Conservation (phyloP, 2,797 vertebrate species). For the Diplodus puntazzo region DNA sequence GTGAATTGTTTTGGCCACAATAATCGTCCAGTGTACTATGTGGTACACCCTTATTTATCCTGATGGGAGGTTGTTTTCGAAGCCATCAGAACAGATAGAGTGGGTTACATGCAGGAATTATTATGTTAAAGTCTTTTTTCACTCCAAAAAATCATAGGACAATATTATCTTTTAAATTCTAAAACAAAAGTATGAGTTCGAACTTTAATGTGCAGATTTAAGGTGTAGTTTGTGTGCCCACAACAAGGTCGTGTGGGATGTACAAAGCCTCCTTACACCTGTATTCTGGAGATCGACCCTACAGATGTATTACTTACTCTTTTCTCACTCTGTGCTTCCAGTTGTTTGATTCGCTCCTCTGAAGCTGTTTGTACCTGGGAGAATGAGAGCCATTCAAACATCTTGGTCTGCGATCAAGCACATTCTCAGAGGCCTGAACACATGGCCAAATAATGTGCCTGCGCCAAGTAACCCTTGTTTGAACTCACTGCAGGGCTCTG, state of each 20-base stretch:
- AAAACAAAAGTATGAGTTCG: too few species aligned
- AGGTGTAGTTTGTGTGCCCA: background rate
- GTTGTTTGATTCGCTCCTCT: slow-evolving; percentile 25
- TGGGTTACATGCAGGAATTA: background rate
- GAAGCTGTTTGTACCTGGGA: background rate
- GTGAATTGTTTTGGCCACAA: too few species aligned
- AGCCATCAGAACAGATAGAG: background rate
- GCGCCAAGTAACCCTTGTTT: too few species aligned
- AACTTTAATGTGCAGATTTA: background rate
- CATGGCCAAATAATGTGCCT: background rate
- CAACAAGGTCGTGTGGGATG: background rate
- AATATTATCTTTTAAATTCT: too few species aligned
- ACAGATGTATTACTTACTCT: background rate
- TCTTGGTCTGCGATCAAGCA: background rate
- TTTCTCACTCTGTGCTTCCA: background rate
- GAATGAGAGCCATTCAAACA: slow-evolving; percentile 9
- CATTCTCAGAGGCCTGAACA: background rate
- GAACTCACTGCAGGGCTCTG: too few species aligned
- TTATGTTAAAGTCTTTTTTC: too few species aligned
- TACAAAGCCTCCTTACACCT: background rate
- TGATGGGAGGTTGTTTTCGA: background rate
- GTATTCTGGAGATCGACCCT: background rate
- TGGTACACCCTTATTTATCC: background rate
- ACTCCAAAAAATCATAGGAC: too few species aligned
- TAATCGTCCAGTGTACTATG: background rate